phyloP scores from a whole-genome alignment of 2,888 invertebrate species.

The Sepiola atlantica region DNA sequence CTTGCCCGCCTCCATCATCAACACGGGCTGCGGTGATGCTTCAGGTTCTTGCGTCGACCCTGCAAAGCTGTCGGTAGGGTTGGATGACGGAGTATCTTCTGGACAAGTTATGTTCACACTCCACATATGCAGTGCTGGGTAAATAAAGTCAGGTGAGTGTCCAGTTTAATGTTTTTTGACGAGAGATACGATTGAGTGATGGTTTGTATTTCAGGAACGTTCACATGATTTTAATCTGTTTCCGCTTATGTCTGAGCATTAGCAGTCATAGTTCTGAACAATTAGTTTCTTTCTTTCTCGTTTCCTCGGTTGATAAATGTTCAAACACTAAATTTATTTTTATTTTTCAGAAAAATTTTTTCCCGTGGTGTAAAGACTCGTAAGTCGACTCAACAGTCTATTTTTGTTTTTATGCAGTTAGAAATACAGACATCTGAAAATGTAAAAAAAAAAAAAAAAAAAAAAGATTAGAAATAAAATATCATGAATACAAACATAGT shows the following conservation, averaged over 20 bases:
- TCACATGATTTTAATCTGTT: background rate
- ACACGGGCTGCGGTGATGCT: background rate
- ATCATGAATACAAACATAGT: too few relatives aligned
- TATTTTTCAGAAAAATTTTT: background rate
- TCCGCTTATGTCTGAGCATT: background rate
- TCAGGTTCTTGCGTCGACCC: background rate
- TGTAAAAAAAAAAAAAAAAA: background rate
- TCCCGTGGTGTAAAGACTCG: background rate
- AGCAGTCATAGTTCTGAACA: background rate
- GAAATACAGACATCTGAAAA: background rate
- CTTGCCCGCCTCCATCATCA: background rate
- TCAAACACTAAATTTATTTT: background rate
- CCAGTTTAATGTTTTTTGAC: background rate
- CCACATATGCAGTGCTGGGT: slow-evolving; percentile 6
- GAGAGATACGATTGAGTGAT: background rate
- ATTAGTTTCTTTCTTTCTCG: background rate
- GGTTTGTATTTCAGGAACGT: background rate
- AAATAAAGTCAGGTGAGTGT: background rate
- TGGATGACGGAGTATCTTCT: background rate
- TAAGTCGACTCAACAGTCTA: background rate
- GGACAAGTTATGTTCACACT: background rate
- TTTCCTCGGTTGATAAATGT: background rate
- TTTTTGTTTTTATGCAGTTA: background rate
- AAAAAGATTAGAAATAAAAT: too few relatives aligned
- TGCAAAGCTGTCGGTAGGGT: background rate